These are phyloP conservation scores for Carpatolechia fugitivella DNA, from an alignment of 2,888 invertebrate genomes.

Conservation along the genomic window DNA sequence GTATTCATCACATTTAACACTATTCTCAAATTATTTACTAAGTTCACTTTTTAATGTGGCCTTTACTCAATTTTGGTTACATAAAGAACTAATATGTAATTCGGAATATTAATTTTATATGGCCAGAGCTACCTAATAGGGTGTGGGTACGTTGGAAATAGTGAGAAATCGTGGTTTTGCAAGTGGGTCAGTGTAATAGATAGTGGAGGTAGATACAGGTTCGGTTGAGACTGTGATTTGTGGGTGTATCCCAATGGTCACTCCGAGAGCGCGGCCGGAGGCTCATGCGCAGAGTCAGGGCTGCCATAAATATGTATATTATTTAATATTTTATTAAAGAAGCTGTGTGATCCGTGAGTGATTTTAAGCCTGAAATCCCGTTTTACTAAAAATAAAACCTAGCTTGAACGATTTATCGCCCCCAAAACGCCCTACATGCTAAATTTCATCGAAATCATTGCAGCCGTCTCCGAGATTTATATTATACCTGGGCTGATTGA, in stretches of 20 bases:
- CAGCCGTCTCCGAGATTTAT: too few species aligned
- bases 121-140: conserved; percentile 14
- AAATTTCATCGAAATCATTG: too few species aligned
- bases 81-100: conserved; percentile 8
- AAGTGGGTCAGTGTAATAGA: conserved; percentile 60
- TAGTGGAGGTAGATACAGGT: conserved; percentile 47
- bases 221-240: conserved; percentile 53
- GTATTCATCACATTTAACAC: too few species aligned
- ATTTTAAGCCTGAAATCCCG: too few species aligned
- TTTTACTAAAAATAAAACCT: too few species aligned
- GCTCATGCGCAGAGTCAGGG: conserved; percentile 25
- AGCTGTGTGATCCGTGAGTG: too few species aligned
- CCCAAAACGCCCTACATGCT: too few species aligned
- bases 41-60: conserved; percentile 10
- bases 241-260: conserved; percentile 73
- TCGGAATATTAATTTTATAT: conserved; percentile 15
- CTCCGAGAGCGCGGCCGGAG: conserved; percentile 47
- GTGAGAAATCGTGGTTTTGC: conserved; percentile 46
- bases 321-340: too few species aligned
- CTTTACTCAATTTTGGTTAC: conserved; percentile 15
- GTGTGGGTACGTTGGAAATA: conserved; percentile 12
- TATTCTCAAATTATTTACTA: too few species aligned
- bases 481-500: too few species aligned
- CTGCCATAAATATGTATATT: too few species aligned
- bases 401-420: too few species aligned